phyloP scores from a whole-genome alignment of 2,888 invertebrate genomes.

The Stenurella melanura region DNA sequence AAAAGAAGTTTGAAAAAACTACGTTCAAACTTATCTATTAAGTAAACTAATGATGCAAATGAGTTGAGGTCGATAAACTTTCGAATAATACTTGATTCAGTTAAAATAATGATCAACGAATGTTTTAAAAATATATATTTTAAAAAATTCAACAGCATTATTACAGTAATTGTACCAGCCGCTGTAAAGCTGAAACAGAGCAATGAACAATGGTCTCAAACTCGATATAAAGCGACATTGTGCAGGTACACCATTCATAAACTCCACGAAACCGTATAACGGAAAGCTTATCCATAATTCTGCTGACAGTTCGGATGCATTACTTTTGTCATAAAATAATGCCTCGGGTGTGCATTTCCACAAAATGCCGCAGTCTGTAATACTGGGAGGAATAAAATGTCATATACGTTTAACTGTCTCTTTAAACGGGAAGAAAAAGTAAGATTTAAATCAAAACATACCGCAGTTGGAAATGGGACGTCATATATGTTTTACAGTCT shows the following conservation, averaged over 20 bases:
- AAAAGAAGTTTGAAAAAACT: too few relatives aligned
- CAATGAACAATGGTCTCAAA: neutral
- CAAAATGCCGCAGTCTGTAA: neutral
- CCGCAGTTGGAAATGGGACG: neutral
- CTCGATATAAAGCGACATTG: neutral
- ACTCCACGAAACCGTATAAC: neutral
- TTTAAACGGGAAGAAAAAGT: neutral
- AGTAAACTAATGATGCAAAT: too few relatives aligned
- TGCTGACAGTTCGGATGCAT: neutral
- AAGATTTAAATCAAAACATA: neutral
- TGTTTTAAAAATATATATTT: too few relatives aligned
- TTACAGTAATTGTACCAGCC: neutral
- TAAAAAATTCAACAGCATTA: neutral
- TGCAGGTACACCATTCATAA: neutral
- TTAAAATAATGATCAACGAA: too few relatives aligned
- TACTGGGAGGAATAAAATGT: neutral
- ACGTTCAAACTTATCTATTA: too few relatives aligned
- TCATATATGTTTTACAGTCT: neutral
- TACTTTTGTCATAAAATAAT: slow-evolving; percentile 2
- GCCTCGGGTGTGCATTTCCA: neutral
- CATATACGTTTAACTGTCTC: neutral
- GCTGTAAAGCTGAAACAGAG: neutral
- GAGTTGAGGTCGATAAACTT: too few relatives aligned
- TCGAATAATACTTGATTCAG: too few relatives aligned
- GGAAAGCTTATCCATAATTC: slow-evolving; percentile 15